A percentile compares a stretch with the other conserved stretches of the same genome.
Conservation (phyloP, 2,888 invertebrate genomes). For the Glyphotaelius pellucidus region DNA sequence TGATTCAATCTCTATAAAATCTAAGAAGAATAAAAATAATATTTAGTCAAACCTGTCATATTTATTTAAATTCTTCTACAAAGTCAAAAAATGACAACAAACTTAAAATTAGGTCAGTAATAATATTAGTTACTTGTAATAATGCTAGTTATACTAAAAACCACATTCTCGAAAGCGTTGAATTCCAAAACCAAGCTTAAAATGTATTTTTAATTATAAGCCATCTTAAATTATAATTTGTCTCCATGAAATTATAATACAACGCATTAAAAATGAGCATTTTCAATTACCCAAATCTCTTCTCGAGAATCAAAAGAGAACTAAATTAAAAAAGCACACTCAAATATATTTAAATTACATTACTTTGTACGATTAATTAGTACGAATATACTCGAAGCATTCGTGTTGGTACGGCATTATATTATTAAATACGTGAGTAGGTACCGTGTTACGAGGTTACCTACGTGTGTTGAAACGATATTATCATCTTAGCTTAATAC, state of each 20-base stretch:
- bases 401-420: not conserved
- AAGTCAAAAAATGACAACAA: not conserved
- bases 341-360: not conserved
- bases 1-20: no score
- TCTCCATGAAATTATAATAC: constrained; percentile 20
- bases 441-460: not conserved
- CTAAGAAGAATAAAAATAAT: no score
- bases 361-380: not conserved
- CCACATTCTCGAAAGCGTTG: not conserved
- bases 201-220: not conserved
- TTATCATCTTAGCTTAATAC: constrained; percentile 43
- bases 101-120: not conserved
- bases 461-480: constrained; percentile 40
- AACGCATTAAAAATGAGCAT: constrained; percentile 4
- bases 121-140: not conserved
- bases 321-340: not conserved
- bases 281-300: constrained; percentile 4
- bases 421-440: not conserved
- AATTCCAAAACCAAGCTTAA: not conserved
- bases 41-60: no score
- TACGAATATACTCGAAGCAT: not conserved
- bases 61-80: not conserved
- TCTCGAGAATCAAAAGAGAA: not conserved
- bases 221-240: constrained; percentile 20
- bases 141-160: not conserved